Percentiles rank a stretch among this genome's conserved stretches.
These are phyloP conservation scores for Danaus melanippus DNA, from an alignment of 1,140 invertebrate genomes.

Conservation along the genomic window DNA sequence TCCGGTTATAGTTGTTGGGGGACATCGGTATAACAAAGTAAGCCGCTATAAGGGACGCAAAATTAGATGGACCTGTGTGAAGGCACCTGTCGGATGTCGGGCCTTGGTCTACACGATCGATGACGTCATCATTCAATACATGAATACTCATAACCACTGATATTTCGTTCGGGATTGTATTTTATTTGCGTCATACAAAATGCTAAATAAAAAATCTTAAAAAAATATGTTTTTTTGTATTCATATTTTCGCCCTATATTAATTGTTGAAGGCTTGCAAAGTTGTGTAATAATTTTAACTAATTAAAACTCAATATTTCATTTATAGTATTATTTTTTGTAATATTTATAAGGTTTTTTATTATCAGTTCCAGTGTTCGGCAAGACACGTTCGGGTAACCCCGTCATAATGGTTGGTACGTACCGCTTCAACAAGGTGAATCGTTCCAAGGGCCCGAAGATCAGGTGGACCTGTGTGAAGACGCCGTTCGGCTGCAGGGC, in stretches of 20 bases:
- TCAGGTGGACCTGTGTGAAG: conserved; percentile 26
- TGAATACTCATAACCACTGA: conserved; percentile 27
- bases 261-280: too few species aligned
- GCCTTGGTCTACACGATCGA: conserved; percentile 24
- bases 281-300: too few species aligned
- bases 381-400: conserved; percentile 28
- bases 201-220: too few species aligned
- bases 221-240: too few species aligned
- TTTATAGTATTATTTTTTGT: too few species aligned
- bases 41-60: conserved; percentile 21
- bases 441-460: conserved; percentile 19
- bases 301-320: too few species aligned
- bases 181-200: too few species aligned
- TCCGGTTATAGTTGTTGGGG: conserved; percentile 29
- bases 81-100: conserved; percentile 20
- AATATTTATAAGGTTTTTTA: too few species aligned
- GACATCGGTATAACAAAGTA: conserved; percentile 31
- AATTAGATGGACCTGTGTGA: conserved; percentile 27
- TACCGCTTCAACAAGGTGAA: conserved; percentile 32
- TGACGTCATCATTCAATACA: conserved; percentile 18
- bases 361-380: conserved; percentile 28
- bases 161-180: too few species aligned
- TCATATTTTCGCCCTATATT: too few species aligned
- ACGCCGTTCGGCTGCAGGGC: conserved; percentile 15
- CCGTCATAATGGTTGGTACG: conserved; percentile 27